These are phyloP conservation scores for Aleiodes sp. DNA, from an alignment of 1,140 invertebrate genomes.

Conservation along the genomic window DNA sequence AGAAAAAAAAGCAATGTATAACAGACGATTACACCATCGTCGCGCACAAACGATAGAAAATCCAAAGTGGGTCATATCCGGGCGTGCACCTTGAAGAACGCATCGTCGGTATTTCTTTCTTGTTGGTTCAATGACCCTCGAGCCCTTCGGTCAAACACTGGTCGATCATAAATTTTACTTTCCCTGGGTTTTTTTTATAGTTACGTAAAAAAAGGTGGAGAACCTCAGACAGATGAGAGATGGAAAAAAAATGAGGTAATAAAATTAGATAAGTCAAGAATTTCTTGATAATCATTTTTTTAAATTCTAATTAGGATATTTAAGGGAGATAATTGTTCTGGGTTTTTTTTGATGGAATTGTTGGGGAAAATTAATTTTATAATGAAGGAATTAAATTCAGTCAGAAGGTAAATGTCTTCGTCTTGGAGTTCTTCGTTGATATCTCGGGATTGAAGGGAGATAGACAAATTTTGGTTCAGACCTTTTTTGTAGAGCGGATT, in stretches of 20 bases:
- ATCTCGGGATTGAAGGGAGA: too few species aligned
- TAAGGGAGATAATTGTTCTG: too few species aligned
- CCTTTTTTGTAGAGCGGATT: too few species aligned
- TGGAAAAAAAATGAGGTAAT: neutral
- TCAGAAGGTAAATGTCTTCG: too few species aligned
- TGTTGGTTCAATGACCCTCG: conserved; percentile 35
- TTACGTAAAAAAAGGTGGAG: neutral
- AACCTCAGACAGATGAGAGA: conserved; percentile 1
- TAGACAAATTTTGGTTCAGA: too few species aligned
- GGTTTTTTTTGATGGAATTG: too few species aligned
- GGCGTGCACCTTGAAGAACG: conserved; percentile 17
- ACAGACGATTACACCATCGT: neutral
- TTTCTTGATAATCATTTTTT: too few species aligned
- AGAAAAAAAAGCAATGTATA: neutral
- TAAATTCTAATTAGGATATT: too few species aligned
- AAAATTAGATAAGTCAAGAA: neutral
- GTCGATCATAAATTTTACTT: neutral
- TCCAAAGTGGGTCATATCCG: neutral
- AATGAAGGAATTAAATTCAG: too few species aligned
- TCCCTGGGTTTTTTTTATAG: neutral
- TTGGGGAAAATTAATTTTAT: too few species aligned
- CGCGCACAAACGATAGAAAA: neutral
- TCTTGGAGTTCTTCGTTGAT: too few species aligned
- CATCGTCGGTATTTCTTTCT: too few species aligned
- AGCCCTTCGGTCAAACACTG: conserved; percentile 28